Evolutionary conservation across 2,888 invertebrate genomes (phyloP).

Genomic region (Athalia rosae): DNA sequence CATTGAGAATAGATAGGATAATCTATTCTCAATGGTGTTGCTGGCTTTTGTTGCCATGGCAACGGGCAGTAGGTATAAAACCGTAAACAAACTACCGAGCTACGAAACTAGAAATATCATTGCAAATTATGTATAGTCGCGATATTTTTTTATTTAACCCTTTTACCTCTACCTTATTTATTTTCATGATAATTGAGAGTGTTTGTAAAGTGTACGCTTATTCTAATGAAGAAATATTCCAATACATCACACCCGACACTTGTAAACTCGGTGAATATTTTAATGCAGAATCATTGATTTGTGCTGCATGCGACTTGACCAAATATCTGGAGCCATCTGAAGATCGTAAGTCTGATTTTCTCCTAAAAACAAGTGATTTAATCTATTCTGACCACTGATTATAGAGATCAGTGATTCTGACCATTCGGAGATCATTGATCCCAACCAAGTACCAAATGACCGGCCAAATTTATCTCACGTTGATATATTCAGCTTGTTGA

Average conservation of each 20-base stretch:
- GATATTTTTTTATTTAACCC: constrained; percentile 5
- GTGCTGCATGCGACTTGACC: constrained; percentile 72
- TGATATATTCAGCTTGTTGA: not conserved
- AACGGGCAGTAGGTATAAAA: constrained; percentile 17
- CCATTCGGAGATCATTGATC: no score
- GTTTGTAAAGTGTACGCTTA: not conserved
- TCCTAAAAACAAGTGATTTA: not conserved
- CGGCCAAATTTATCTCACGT: not conserved
- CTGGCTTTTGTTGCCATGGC: constrained; percentile 8
- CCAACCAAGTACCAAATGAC: no score
- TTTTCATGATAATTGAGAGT: constrained; percentile 2
- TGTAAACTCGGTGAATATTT: constrained; percentile 75
- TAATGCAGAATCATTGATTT: constrained; percentile 74
- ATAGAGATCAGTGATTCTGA: constrained; percentile 10
- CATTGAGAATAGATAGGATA: no score
- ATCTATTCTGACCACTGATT: not conserved
- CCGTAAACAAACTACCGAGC: constrained; percentile 12
- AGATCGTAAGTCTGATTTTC: constrained; percentile 67
- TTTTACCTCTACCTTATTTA: not conserved
- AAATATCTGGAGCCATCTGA: constrained; percentile 69
- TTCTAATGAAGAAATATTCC: constrained; percentile 52
- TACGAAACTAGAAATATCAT: not conserved
- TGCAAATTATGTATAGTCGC: not conserved
- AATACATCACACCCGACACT: constrained; percentile 60
- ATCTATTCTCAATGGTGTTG: no score